These are phyloP conservation scores for Paraescarpia echinospica DNA, from an alignment of 1,140 invertebrate species.

Conservation along the genomic window DNA sequence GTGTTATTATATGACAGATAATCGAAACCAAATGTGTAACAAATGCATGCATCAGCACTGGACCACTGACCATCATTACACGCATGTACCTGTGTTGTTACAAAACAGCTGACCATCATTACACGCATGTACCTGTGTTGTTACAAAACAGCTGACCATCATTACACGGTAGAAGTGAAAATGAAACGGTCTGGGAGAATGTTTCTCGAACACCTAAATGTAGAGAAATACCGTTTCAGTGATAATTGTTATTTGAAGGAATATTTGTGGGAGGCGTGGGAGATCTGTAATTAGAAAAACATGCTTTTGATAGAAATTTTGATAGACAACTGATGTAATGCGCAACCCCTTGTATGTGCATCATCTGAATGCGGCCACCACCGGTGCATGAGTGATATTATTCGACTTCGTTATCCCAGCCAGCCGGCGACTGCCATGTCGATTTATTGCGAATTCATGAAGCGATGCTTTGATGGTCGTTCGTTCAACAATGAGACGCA, in stretches of 20 bases:
- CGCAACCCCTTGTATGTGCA: background rate
- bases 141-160: too few relatives aligned
- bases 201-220: background rate
- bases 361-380: background rate
- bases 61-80: background rate
- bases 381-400: background rate
- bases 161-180: background rate
- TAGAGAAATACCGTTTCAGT: background rate
- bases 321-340: background rate
- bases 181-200: background rate
- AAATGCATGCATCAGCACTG: background rate
- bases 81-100: too few relatives aligned
- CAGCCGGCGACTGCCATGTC: background rate
- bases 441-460: slow-evolving; percentile 6
- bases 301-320: background rate
- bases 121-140: too few relatives aligned
- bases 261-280: background rate
- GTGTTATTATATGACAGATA: slow-evolving; percentile 6
- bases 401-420: background rate
- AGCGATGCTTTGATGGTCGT: background rate
- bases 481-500: background rate
- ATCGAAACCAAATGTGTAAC: background rate
- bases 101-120: too few relatives aligned
- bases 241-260: background rate
- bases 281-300: background rate